These are phyloP conservation scores for Stegodyphus mimosarum DNA, from an alignment of 1,140 invertebrate species.

Conservation along the genomic window DNA sequence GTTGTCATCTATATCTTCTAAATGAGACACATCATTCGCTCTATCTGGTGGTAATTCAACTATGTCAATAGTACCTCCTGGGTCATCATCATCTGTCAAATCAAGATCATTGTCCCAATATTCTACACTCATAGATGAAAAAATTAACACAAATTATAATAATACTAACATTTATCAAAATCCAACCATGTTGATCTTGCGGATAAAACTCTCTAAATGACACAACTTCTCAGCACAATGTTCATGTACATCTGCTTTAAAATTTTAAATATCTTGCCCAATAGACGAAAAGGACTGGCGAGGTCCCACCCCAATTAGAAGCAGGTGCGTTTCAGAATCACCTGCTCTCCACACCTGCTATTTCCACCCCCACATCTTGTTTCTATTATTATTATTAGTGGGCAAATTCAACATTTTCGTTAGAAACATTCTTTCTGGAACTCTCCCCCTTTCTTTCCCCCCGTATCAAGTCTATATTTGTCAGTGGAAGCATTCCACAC, in stretches of 20 bases:
- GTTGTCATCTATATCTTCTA: no score
- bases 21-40: no score
- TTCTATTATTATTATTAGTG: no score
- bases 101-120: no score
- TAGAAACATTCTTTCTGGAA: conserved; percentile 36
- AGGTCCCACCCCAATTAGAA: conserved; percentile 5
- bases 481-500: conserved; percentile 38
- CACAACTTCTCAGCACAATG: conserved; percentile 15
- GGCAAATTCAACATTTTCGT: conserved; percentile 4
- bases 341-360: conserved; percentile 5
- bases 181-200: conserved; percentile 35
- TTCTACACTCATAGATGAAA: no score
- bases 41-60: no score
- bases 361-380: no score
- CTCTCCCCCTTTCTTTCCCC: conserved; percentile 34
- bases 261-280: conserved; percentile 16
- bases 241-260: conserved; percentile 12
- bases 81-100: no score
- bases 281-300: conserved; percentile 13
- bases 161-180: conserved; percentile 36
- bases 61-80: no score
- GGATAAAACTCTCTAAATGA: conserved; percentile 24
- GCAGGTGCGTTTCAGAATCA: conserved; percentile 15
- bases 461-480: conserved; percentile 38
- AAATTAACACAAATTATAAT: conserved; percentile 12